Base-by-base conservation (phyloP, 2,113 vertebrate genomes). In the Lota lota region DNA sequence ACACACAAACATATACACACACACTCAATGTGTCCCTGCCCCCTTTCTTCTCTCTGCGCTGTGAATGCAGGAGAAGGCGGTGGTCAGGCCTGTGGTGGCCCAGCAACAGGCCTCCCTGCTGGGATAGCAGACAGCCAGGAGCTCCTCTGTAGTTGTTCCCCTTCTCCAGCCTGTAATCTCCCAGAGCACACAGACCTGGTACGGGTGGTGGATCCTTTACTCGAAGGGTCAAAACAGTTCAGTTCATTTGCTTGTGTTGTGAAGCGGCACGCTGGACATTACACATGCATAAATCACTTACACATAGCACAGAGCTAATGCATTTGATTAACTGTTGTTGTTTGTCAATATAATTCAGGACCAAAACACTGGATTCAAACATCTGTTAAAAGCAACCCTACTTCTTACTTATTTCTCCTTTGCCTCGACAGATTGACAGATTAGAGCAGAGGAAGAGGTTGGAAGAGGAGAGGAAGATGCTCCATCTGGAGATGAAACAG, bases 211-310 rank as follows among this genome's bases (percentile, higher is more conserved):
- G n/a, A 6, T 1, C 87, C 5, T 77, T 88, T 5, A 79, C 93
- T 14, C 88, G 86, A 64, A 70, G 7, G 11, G 75, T 89, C 5
- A 11, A 84, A 4, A 22, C 79, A 20, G 89, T 33, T 92, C 20
- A 91, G 91, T 90, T 15, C 91, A 93, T 54, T 68, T 88, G 1
- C 81, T 63, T 78, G 80, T 92, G 63, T n/a, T 56, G 53, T 18
- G 76, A 19, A 73, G 68, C 58, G 2, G 7, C 2, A 6, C 28
- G 4, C 28, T 3, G 28, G 28, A 33, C 28, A 33, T 33, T 33
- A 33, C 40, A 12, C 8, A 47, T 47, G 40, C 40, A 47, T 8
- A 47, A 14, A 11, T 47, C 40, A 47, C 10, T 47, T 1, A 47
- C 40, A 47, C 40, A 10, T 14, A 47, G 40, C 40, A 47, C 28